A percentile compares a stretch with the other conserved stretches of the same genome.
These are phyloP conservation scores for Eospalax fontanierii DNA, from an alignment of 2,797 vertebrate genomes.

Conservation along the genomic window DNA sequence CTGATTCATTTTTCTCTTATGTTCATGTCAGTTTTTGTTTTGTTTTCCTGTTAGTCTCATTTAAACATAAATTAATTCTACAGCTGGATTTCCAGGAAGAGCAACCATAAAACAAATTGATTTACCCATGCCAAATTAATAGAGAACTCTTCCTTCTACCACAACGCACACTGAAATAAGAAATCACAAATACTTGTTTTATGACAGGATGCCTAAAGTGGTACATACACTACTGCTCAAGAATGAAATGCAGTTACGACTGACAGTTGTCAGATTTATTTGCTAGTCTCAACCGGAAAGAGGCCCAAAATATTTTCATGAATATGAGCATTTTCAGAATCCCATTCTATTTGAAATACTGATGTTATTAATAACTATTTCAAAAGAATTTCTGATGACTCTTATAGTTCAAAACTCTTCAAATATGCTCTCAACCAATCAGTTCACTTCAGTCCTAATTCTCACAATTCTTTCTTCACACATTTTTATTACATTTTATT, in stretches of 20 bases:
- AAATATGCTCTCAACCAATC: neutral
- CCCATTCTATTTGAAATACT: neutral
- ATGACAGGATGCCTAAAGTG: neutral
- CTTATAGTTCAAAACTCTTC: neutral
- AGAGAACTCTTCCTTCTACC: neutral
- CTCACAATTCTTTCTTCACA: neutral
- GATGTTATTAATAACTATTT: slow-evolving; percentile 12
- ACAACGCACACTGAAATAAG: neutral
- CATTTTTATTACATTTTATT: neutral
- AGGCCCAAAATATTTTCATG: neutral
- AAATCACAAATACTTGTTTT: slow-evolving; percentile 18
- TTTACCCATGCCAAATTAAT: slow-evolving; percentile 34
- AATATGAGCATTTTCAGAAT: slow-evolving; percentile 17
- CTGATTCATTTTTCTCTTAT: slow-evolving; percentile 18
- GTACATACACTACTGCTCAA: neutral
- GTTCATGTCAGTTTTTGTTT: slow-evolving; percentile 8
- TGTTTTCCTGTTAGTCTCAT: slow-evolving; percentile 54
- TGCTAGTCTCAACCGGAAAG: neutral
- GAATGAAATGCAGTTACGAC: neutral
- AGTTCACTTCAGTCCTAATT: neutral
- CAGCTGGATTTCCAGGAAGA: slow-evolving; percentile 37
- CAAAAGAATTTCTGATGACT: neutral
- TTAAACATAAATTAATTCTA: slow-evolving; percentile 69
- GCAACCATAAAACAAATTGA: slow-evolving; percentile 46
- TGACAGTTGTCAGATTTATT: neutral